Evolutionary conservation across 1,140 invertebrate species (phyloP), one percentile per base, ranked within the genome.

Genomic region (Zaprionus gabonicus): DNA sequence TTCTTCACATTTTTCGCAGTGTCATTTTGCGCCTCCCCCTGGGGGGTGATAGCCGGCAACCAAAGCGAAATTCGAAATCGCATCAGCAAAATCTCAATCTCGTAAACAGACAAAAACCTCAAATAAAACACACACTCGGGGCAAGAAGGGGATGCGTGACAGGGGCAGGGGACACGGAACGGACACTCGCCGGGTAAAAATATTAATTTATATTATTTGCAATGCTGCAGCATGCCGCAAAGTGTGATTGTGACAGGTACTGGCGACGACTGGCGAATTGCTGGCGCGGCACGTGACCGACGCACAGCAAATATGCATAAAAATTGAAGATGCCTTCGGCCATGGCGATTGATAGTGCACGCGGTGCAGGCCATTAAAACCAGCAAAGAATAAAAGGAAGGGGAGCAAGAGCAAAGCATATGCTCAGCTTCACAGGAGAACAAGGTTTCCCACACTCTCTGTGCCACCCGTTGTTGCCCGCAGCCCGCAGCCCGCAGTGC

Each of bases 171-270:
- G 13, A 17, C 5, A 17, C 23, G 20, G 27, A 57, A 66, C 27
- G 31, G 51, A 65, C 63, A 56, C 51, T 55, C 63, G 53, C n/a
- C 53, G 36, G 15, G 34, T 31, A 77, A 71, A 86, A 87, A 85
- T 90, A 90, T 90, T 90, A 90, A 90, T 90, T 90, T 90, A 85
- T 90, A 82, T 80, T 90, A 90, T 90, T 90, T 85, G 79, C 85
- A 75, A 80, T 90, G 86, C 82, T 77, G 79, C 85, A 84, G 85
- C 85, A 85, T 80, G 85, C 86, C 81, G 85, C 85, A 90, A 90
- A 85, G 85, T 90, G 85, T 90, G 85, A 90, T 90, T 90, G 85
- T 90, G 85, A 90, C 85, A 90, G 85, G 85, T 90, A 90, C 81
- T 53, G 70, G 76, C 41, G 23, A 63, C 28, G 36, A 63, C 65